Evolutionary conservation across 2,797 vertebrate species (phyloP).

Genomic region (Pangasius djambal): DNA sequence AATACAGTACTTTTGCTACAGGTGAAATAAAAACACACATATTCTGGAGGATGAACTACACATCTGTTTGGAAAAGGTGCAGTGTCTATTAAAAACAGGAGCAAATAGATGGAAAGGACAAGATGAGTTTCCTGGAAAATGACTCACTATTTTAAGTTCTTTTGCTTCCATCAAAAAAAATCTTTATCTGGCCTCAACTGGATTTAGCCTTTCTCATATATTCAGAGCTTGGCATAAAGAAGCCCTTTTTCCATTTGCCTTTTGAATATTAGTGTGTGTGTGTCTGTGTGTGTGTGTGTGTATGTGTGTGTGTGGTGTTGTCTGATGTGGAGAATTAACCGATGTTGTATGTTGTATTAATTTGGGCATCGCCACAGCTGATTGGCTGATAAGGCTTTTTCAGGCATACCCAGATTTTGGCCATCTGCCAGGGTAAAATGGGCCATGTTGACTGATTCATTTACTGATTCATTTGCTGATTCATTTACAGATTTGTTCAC

Average conservation of each 20-base stretch:
- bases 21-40: background rate
- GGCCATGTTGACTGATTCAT: background rate
- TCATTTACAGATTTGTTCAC: background rate
- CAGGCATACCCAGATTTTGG: background rate
- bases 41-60: constrained; percentile 18
- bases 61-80: constrained; percentile 11
- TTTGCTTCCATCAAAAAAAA: background rate
- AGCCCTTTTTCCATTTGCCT: background rate
- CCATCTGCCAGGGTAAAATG: background rate
- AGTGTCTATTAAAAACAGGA: constrained; percentile 22
- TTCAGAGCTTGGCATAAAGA: background rate
- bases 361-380: background rate
- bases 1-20: constrained; percentile 28
- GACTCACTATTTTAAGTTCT: background rate
- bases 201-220: background rate
- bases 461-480: background rate
- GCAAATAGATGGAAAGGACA: constrained; percentile 2
- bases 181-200: background rate
- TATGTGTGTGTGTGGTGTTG: background rate
- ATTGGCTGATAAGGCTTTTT: background rate
- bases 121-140: constrained; percentile 10
- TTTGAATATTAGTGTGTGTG: background rate
- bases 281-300: background rate
- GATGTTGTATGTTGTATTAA: background rate
- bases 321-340: no score